These are phyloP conservation scores for Ichneumoninae sp. DNA, from an alignment of 2,888 invertebrate genomes.

Conservation along the genomic window DNA sequence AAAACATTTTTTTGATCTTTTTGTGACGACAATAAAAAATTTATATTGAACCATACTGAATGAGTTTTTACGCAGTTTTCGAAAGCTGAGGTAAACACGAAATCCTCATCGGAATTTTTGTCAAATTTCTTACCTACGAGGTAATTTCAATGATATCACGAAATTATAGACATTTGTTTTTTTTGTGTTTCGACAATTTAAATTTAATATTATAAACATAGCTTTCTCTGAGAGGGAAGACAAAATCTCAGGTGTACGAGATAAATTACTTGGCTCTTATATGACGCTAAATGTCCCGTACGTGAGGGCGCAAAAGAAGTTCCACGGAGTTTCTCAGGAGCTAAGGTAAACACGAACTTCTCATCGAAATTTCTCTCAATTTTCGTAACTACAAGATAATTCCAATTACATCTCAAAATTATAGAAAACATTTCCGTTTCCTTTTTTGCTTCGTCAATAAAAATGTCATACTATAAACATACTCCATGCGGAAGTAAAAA, in stretches of 20 bases:
- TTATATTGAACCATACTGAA: neutral
- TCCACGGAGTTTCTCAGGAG: constrained; percentile 37
- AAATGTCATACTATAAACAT: too few relatives aligned
- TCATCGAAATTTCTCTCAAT: constrained; percentile 26
- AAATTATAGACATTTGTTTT: neutral
- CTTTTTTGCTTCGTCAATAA: neutral
- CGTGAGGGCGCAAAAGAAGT: constrained; percentile 49
- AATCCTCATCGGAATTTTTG: constrained; percentile 30
- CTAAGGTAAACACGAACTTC: constrained; percentile 9
- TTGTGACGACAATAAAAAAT: too few relatives aligned
- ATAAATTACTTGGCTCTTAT: constrained; percentile 50
- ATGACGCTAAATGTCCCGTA: constrained; percentile 63
- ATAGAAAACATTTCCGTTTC: neutral
- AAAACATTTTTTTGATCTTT: too few relatives aligned
- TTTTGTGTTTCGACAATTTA: constrained; percentile 15
- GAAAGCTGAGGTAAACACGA: neutral
- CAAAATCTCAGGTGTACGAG: constrained; percentile 41
- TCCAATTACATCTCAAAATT: too few relatives aligned
- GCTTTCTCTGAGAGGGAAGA: too few relatives aligned
- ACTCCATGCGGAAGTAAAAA: too few relatives aligned
- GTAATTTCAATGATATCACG: neutral
- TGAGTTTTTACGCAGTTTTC: constrained; percentile 48
- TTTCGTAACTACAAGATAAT: neutral
- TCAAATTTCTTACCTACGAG: neutral
- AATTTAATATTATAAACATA: neutral